Evolutionary conservation across 2,888 invertebrate genomes (phyloP).

Genomic region (Xiphydria camelus): DNA sequence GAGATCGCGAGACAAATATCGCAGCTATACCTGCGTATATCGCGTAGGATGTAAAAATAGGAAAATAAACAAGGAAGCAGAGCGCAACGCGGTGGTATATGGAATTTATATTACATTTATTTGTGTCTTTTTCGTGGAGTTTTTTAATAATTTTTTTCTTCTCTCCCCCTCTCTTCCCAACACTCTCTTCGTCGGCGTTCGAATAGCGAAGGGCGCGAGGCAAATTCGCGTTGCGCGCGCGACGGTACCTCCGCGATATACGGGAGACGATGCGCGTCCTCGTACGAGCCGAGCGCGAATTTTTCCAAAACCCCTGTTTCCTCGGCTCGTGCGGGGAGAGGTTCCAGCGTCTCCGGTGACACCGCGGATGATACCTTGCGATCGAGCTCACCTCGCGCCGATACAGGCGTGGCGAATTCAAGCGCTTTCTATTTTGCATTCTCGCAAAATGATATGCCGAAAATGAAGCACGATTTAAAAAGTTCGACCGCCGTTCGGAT

Average conservation of each 20-base stretch:
- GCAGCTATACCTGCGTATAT: too few relatives aligned
- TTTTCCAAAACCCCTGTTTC: neutral
- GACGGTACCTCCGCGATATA: neutral
- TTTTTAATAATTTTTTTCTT: constrained; percentile 33
- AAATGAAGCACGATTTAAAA: neutral
- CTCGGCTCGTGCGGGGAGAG: neutral
- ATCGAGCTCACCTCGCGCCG: constrained; percentile 16
- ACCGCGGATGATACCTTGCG: neutral
- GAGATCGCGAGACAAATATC: neutral
- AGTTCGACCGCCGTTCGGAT: too few relatives aligned
- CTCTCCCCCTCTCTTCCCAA: constrained; percentile 20
- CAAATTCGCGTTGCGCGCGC: constrained; percentile 17
- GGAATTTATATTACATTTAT: constrained; percentile 58
- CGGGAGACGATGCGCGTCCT: neutral
- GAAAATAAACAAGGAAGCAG: neutral
- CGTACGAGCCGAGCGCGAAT: neutral
- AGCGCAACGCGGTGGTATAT: constrained; percentile 19
- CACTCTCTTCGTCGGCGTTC: constrained; percentile 28
- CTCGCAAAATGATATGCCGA: neutral
- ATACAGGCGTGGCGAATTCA: constrained; percentile 32
- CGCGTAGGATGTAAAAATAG: too few relatives aligned
- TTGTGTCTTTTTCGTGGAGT: constrained; percentile 50
- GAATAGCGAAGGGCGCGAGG: constrained; percentile 25
- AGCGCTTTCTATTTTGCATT: too few relatives aligned
- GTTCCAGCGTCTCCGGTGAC: neutral